A percentile compares a stretch with the other conserved stretches of the same genome.
phyloP scores from a whole-genome alignment of 2,113 vertebrate genomes.

The Caranx melampygus region DNA sequence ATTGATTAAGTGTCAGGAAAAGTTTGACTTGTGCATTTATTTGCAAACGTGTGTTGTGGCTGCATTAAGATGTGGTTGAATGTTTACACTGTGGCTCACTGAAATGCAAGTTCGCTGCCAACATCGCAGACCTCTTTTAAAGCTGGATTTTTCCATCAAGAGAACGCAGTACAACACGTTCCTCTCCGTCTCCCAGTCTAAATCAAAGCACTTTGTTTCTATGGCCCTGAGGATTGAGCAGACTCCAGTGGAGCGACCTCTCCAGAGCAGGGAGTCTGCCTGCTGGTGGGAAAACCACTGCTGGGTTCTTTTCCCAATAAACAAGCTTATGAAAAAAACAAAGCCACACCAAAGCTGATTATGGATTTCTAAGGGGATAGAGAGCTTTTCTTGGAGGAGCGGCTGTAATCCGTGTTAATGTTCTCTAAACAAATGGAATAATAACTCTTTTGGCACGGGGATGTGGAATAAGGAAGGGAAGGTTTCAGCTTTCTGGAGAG shows the following conservation, averaged over 20 bases:
- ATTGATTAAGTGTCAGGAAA: not conserved
- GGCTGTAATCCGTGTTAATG: constrained; percentile 63
- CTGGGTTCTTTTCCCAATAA: constrained; percentile 62
- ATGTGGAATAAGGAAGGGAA: constrained; percentile 30
- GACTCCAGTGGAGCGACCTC: constrained; percentile 24
- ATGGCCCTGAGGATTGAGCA: constrained; percentile 39
- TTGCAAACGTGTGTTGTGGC: not conserved
- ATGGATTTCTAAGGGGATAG: constrained; percentile 62
- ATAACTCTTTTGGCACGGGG: constrained; percentile 44
- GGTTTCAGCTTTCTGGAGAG: not conserved
- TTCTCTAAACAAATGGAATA: constrained; percentile 66
- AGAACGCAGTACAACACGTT: not conserved
- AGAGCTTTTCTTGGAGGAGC: constrained; percentile 49
- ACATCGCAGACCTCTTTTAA: not conserved
- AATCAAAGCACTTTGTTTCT: constrained; percentile 43
- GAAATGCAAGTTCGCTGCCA: not conserved
- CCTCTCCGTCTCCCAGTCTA: not conserved
- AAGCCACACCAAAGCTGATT: constrained; percentile 69
- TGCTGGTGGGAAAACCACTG: constrained; percentile 60
- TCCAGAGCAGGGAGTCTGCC: constrained; percentile 32
- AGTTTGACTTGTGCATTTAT: not conserved
- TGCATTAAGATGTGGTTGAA: not conserved
- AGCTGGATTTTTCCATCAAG: not conserved
- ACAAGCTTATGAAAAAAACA: constrained; percentile 67
- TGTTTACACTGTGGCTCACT: not conserved